phyloP scores from a whole-genome alignment of 2,113 vertebrate genomes.

The Coryphaenoides rupestris region DNA sequence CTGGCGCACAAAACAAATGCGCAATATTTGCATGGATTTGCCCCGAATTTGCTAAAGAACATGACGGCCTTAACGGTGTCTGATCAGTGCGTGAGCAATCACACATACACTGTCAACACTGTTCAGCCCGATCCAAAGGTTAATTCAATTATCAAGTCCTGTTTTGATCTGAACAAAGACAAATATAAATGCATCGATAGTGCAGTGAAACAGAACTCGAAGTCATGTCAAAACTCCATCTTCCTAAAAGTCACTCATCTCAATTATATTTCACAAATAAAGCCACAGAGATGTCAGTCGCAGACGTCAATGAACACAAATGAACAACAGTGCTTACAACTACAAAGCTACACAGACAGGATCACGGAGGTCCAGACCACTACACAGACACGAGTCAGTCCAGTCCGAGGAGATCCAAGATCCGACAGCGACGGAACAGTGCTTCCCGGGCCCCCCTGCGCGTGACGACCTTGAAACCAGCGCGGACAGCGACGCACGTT shows the following conservation, averaged over 20 bases:
- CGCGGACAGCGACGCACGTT: constrained; percentile 27
- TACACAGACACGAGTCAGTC: constrained; percentile 30
- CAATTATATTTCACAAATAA: constrained; percentile 52
- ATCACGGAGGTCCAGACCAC: constrained; percentile 27
- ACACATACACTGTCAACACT: neutral
- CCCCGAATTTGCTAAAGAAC: neutral
- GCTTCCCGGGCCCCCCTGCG: constrained; percentile 27
- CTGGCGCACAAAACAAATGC: neutral
- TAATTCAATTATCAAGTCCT: neutral
- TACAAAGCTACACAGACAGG: constrained; percentile 36
- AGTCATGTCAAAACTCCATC: constrained; percentile 27
- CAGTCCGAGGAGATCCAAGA: constrained; percentile 21
- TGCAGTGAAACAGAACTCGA: constrained; percentile 27
- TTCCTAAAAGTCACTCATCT: constrained; percentile 44
- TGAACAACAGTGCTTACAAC: constrained; percentile 43
- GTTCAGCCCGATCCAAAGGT: constrained; percentile 1
- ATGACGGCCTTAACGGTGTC: neutral
- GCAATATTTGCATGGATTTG: neutral
- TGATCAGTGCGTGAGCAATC: neutral
- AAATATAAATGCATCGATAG: constrained; percentile 33
- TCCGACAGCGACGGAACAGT: constrained; percentile 34
- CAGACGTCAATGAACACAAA: constrained; percentile 39
- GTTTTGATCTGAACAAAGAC: constrained; percentile 25
- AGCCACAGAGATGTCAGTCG: constrained; percentile 45
- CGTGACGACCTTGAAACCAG: neutral